phyloP scores from a whole-genome alignment of 2,113 vertebrate species.

The Ia io region DNA sequence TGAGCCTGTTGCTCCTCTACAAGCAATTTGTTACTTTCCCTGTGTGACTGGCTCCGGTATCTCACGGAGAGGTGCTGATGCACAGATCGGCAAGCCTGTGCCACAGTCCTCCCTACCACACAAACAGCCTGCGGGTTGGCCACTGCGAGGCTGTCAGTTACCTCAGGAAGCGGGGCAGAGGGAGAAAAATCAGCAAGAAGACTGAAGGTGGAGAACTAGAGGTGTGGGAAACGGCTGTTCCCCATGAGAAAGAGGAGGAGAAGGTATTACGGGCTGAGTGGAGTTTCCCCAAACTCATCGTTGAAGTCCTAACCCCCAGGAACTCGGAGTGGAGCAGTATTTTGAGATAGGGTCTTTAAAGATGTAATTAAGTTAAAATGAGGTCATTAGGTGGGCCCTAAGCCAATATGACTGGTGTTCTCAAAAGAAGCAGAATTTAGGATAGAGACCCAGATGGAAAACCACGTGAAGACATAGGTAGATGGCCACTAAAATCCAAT shows the following conservation, averaged over 20 bases:
- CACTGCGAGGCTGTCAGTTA: accelerated
- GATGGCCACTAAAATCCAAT: not conserved
- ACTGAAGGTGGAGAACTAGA: not conserved
- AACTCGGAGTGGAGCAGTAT: not conserved
- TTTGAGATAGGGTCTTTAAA: not conserved
- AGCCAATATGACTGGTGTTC: not conserved
- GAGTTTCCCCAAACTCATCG: not conserved
- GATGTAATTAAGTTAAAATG: not conserved
- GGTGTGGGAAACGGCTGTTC: not conserved
- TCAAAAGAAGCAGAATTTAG: not conserved
- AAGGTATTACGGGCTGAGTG: not conserved
- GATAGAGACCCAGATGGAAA: not conserved
- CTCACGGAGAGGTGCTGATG: constrained; percentile 27
- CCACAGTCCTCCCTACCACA: constrained; percentile 33
- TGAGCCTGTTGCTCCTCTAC: constrained; percentile 10
- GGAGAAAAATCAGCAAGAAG: not conserved
- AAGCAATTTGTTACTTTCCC: not conserved
- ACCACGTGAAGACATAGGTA: not conserved
- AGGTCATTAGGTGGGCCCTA: not conserved
- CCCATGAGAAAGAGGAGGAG: not conserved
- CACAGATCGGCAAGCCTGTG: constrained; percentile 49
- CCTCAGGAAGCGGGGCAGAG: not conserved
- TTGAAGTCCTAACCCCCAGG: not conserved
- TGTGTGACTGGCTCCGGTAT: constrained; percentile 1
- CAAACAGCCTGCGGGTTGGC: constrained; percentile 52